A percentile compares a stretch with the other conserved stretches of the same genome.
Evolutionary conservation across 2,797 vertebrate species (phyloP).

Genomic region (Anguilla marmorata): DNA sequence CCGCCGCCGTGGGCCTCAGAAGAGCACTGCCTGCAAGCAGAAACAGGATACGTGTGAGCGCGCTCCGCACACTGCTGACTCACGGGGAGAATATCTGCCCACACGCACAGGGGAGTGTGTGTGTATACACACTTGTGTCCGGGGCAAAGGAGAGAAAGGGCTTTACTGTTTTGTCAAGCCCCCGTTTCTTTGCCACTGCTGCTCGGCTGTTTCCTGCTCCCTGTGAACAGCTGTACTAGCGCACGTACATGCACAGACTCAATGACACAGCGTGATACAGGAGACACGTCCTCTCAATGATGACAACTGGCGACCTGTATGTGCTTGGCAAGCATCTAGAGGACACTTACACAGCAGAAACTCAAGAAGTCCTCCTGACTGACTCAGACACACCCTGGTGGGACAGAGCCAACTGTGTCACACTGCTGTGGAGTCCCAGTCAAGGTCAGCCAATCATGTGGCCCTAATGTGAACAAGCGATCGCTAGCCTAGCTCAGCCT

Average conservation of each 20-base stretch:
- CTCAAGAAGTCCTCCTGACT: not conserved
- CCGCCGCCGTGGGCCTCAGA: slow-evolving; percentile 70
- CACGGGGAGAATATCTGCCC: not conserved
- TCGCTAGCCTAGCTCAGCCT: not conserved
- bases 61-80: slow-evolving; percentile 31
- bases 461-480: not conserved
- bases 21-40: slow-evolving; percentile 73
- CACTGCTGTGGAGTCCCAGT: not conserved
- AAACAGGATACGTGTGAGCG: slow-evolving; percentile 53
- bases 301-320: not conserved
- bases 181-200: not conserved
- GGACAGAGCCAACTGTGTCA: not conserved
- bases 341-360: not conserved
- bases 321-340: not conserved
- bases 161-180: not conserved
- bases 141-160: not conserved
- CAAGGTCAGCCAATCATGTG: not conserved
- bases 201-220: not conserved
- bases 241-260: not conserved
- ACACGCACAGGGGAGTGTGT: not conserved
- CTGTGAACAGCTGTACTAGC: not conserved
- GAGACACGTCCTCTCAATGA: not conserved
- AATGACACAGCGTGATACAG: not conserved
- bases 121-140: not conserved
- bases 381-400: not conserved